Base-by-base conservation (phyloP, 1,140 invertebrate genomes). In the Hetaerina americana region DNA sequence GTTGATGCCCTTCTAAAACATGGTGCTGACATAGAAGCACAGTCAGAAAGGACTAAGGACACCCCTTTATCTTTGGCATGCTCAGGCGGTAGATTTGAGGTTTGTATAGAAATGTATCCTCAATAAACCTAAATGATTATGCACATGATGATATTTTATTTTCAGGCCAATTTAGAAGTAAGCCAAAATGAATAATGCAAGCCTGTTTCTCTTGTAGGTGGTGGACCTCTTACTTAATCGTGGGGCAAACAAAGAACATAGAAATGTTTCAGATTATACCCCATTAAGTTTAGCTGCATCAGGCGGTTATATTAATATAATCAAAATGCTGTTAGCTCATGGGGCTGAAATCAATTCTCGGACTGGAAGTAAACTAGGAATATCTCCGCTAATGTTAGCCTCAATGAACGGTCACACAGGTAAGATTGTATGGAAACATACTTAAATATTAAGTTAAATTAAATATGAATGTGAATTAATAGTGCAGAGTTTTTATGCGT, bases 231-330 rank as follows among this genome's bases (percentile, higher is more conserved):
- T 99, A 27, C 83, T 99, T 0, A 89, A 86, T 77, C 84, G 92
- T 68, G 90, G 90, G 73, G 95, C 96, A 25, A 98, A 99, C 83
- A 99, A 98, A 81, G 98, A 99, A 82, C 98, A 99, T 83, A 87
- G 98, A 66, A 99, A 99, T 83, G 96, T 99, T 3, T 98, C 95
- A 18, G 98, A 99, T 82, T 99, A 99, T 79, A 99, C 98, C 0
- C 98, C 98, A 1, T 84, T 99, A 2, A 97, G 95, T 79, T 84
- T 99, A 72, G 98, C 98, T 66, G 97, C 97, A 26, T 98, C 95
- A 27, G 97, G 96, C 27, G 98, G 97, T 27, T 99, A 98, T 83
- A 95, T 99, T 66, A 98, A 98, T 80, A 99, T 99, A 76, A 99
- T 99, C 75, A 94, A 97, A 78, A 85, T 99, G 66, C 82, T 99